A percentile compares a stretch with the other conserved stretches of the same genome.
Evolutionary conservation across 2,797 vertebrate genomes (phyloP).

Genomic region (Dermochelys coriacea): DNA sequence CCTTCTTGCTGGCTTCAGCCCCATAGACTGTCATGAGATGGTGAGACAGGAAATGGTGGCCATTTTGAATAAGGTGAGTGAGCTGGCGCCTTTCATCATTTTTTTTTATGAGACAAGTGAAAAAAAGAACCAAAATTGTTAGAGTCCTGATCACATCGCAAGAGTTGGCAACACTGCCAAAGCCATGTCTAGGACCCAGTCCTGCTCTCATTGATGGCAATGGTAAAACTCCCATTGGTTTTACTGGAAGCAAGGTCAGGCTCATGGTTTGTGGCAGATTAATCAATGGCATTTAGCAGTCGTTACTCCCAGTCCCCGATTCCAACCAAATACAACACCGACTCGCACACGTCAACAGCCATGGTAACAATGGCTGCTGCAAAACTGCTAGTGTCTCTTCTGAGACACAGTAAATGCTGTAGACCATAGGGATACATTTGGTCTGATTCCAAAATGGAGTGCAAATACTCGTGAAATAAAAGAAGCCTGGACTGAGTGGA

Average conservation of each 20-base stretch:
- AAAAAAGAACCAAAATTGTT: conserved; percentile 41
- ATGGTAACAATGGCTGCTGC: background rate
- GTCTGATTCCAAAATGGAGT: background rate
- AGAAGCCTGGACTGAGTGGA: background rate
- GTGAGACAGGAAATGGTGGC: background rate
- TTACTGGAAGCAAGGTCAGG: background rate
- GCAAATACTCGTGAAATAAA: background rate
- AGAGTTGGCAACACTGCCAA: background rate
- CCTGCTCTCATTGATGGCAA: background rate
- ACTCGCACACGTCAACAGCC: background rate
- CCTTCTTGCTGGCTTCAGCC: background rate
- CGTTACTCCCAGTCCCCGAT: background rate
- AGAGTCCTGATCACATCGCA: conserved; percentile 17
- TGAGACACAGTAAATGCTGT: background rate
- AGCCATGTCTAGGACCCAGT: background rate
- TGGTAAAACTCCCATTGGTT: background rate
- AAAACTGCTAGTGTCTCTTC: background rate
- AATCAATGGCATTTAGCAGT: background rate
- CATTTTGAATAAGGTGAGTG: background rate
- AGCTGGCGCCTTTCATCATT: background rate
- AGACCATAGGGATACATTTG: background rate
- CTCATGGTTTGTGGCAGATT: background rate
- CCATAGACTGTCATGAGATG: background rate
- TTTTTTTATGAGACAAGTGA: conserved; percentile 5
- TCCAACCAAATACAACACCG: background rate